A percentile compares a stretch with the other conserved stretches of the same genome.
phyloP scores from a whole-genome alignment of 2,888 invertebrate species.

The Pristionchus maxplancki region DNA sequence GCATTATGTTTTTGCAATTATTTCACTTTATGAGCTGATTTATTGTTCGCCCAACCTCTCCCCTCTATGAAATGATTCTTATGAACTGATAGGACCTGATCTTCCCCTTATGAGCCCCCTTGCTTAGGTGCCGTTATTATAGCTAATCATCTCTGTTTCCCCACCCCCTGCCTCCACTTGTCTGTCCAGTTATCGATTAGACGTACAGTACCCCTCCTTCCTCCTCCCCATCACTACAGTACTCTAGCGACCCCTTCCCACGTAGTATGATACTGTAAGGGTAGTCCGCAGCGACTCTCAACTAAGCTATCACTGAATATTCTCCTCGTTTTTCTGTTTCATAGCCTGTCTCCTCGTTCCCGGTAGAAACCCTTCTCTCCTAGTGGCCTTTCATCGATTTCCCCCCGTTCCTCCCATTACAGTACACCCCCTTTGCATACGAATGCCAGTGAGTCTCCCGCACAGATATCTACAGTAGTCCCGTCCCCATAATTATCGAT shows the following conservation, averaged over 20 bases:
- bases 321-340: not conserved
- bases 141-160: not conserved
- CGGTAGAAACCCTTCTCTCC: slow-evolving; percentile 24
- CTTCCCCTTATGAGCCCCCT: not conserved
- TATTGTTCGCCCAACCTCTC: not conserved
- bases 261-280: slow-evolving; percentile 42
- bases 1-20: slow-evolving; percentile 37
- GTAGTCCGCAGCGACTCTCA: slow-evolving; percentile 42
- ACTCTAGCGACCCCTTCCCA: slow-evolving; percentile 31
- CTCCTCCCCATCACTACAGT: slow-evolving; percentile 1
- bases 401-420: not conserved
- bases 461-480: slow-evolving; percentile 28
- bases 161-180: not conserved
- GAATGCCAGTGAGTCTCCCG: slow-evolving; percentile 35
- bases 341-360: slow-evolving; percentile 1
- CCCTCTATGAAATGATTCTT: slow-evolving; percentile 31
- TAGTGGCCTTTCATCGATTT: slow-evolving; percentile 43
- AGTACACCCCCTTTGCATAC: slow-evolving; percentile 22
- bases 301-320: slow-evolving; percentile 24
- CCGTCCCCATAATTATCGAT: not conserved
- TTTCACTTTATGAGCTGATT: slow-evolving; percentile 42
- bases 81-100: not conserved
- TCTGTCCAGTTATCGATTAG: not conserved
- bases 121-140: slow-evolving; percentile 32
- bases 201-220: not conserved